phyloP scores from a whole-genome alignment of 1,140 invertebrate species.

The Scaptomyza hsui region DNA sequence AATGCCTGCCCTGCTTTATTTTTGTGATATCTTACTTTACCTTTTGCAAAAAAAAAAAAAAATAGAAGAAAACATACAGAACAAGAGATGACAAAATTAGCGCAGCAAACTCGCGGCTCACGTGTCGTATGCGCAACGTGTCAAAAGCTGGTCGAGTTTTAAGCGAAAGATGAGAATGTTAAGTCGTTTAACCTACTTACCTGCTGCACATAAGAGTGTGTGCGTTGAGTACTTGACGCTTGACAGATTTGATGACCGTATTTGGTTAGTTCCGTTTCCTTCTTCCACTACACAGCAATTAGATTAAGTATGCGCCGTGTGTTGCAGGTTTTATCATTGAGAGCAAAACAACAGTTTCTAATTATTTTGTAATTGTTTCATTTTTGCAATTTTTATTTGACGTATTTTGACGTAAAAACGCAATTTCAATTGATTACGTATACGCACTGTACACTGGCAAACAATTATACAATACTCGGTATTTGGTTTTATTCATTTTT shows the following conservation, averaged over 20 bases:
- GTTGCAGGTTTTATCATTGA: neutral
- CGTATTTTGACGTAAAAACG: slow-evolving; percentile 60
- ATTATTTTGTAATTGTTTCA: slow-evolving; percentile 37
- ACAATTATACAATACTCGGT: slow-evolving; percentile 69
- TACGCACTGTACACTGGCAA: slow-evolving; percentile 43
- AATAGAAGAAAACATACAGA: neutral
- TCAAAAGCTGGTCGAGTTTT: slow-evolving; percentile 40
- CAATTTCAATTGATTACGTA: slow-evolving; percentile 59
- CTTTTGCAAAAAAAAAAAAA: slow-evolving; percentile 19
- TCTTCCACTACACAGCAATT: slow-evolving; percentile 37
- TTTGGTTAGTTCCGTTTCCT: neutral
- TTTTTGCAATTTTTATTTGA: slow-evolving; percentile 61
- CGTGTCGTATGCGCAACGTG: slow-evolving; percentile 69
- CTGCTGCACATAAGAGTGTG: slow-evolving; percentile 24
- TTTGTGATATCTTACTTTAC: slow-evolving; percentile 51
- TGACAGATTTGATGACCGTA: slow-evolving; percentile 54
- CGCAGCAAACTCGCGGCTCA: slow-evolving; percentile 56
- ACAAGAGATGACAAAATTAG: slow-evolving; percentile 63
- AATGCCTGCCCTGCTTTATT: slow-evolving; percentile 33
- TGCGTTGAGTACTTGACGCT: slow-evolving; percentile 32
- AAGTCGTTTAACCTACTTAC: slow-evolving; percentile 70
- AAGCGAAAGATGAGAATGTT: slow-evolving; percentile 32
- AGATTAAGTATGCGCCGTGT: slow-evolving; percentile 66
- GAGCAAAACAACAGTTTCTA: slow-evolving; percentile 22
- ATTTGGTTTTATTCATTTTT: slow-evolving; percentile 41